phyloP scores from a whole-genome alignment of 2,113 vertebrate species.

The Tonatia bakeri region DNA sequence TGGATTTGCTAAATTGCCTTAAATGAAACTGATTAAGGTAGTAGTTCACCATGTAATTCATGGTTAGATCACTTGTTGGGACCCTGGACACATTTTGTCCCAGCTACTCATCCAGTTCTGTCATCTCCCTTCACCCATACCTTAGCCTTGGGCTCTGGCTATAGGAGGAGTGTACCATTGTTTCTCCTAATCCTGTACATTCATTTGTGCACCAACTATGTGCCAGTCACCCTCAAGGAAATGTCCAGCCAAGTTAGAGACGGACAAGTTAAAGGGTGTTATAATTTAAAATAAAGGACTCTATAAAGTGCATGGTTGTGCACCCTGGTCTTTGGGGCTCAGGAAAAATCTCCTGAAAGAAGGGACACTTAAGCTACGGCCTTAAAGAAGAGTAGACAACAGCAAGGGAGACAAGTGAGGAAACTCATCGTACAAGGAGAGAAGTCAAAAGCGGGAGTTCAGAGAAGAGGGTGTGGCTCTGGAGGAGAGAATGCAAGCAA shows the following conservation, averaged over 20 bases:
- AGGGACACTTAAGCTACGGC: not conserved
- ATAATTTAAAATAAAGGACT: not conserved
- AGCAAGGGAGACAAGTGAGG: not conserved
- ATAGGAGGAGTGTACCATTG: rapidly evolving
- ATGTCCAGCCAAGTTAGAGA: not conserved
- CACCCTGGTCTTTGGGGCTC: not conserved
- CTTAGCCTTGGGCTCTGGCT: not conserved
- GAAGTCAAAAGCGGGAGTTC: not conserved
- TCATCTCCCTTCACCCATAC: not conserved
- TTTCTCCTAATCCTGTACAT: not conserved
- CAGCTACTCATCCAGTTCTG: not conserved
- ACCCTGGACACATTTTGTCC: not conserved
- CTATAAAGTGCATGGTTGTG: not conserved
- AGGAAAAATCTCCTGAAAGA: not conserved
- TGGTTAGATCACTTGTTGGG: not conserved
- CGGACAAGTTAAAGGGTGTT: not conserved
- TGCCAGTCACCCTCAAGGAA: not conserved
- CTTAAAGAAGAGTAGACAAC: not conserved
- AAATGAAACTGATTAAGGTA: not conserved
- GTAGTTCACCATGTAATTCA: not conserved
- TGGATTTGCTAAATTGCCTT: not conserved
- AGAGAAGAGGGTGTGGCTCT: not conserved
- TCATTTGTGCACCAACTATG: not conserved
- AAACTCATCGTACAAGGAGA: not conserved
- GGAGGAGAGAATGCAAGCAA: not conserved